phyloP scores from a whole-genome alignment of 2,113 vertebrate species.

The Anas platyrhynchos region DNA sequence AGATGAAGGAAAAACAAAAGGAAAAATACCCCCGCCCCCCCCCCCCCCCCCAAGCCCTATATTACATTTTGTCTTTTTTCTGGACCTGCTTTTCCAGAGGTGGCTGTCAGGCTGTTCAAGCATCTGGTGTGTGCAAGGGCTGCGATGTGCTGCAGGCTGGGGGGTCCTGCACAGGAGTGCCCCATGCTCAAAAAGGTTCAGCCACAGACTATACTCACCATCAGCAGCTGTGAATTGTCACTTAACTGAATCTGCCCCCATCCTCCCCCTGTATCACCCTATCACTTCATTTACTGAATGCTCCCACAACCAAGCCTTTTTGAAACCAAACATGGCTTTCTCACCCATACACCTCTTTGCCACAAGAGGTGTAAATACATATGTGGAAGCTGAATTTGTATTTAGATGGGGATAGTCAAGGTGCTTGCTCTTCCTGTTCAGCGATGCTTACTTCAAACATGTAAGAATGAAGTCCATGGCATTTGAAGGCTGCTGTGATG shows the following conservation, averaged over 20 bases:
- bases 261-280: fast-evolving
- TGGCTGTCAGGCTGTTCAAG: not conserved
- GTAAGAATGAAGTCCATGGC: fast-evolving
- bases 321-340: not conserved
- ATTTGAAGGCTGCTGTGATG: not conserved
- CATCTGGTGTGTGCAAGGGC: not conserved
- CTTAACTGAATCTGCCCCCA: not conserved
- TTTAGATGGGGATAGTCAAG: not conserved
- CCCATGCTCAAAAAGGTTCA: fast-evolving
- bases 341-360: not conserved
- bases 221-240: not conserved
- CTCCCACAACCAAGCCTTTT: not conserved
- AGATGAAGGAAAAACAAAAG: not conserved
- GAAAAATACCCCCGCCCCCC: not conserved
- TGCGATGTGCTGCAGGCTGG: not conserved
- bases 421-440: fast-evolving
- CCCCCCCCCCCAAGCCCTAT: not conserved
- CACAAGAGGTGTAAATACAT: not conserved
- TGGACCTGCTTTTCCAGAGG: not conserved
- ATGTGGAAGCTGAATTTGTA: not conserved
- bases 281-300: not conserved
- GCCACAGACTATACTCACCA: not conserved
- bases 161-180: not conserved
- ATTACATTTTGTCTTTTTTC: not conserved
- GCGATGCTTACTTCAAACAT: fast-evolving